Evolutionary conservation across 2,888 invertebrate species (phyloP).

Genomic region (Parasteatoda lunata): DNA sequence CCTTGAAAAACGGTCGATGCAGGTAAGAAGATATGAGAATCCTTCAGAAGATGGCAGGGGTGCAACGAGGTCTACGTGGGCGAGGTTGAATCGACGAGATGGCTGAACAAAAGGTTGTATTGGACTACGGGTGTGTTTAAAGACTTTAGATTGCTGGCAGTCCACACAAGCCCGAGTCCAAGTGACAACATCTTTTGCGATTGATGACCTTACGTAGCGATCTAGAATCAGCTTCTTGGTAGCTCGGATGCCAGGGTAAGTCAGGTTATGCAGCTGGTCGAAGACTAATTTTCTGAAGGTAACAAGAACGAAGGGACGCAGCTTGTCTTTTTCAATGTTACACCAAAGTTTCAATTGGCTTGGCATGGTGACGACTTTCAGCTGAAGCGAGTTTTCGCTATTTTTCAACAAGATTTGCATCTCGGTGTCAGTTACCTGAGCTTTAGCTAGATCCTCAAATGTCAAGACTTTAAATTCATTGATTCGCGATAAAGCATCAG

Average conservation of each 20-base stretch:
- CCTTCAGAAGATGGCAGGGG: slow-evolving; percentile 28
- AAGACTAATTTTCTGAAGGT: neutral
- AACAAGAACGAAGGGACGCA: neutral
- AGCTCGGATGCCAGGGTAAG: neutral
- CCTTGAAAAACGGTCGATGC: slow-evolving; percentile 70
- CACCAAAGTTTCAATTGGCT: no score
- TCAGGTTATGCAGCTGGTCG: neutral
- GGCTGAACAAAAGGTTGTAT: neutral
- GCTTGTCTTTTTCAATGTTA: no score
- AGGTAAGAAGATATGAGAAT: neutral
- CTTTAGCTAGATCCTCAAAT: neutral
- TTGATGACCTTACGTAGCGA: neutral
- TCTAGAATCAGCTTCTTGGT: neutral
- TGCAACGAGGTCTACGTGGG: slow-evolving; percentile 52
- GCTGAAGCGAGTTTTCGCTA: no score
- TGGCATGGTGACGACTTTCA: no score
- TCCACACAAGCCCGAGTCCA: neutral
- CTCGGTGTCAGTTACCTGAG: neutral
- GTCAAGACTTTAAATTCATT: no score
- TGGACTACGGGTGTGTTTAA: neutral
- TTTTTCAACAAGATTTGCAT: neutral
- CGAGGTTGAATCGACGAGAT: slow-evolving; percentile 14
- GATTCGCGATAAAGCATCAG: neutral
- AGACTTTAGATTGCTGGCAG: neutral
- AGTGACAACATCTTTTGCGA: neutral